A percentile compares a stretch with the other conserved stretches of the same genome.
These are phyloP conservation scores for Cyprinodon diabolis DNA, from an alignment of 2,797 vertebrate species.

Conservation along the genomic window DNA sequence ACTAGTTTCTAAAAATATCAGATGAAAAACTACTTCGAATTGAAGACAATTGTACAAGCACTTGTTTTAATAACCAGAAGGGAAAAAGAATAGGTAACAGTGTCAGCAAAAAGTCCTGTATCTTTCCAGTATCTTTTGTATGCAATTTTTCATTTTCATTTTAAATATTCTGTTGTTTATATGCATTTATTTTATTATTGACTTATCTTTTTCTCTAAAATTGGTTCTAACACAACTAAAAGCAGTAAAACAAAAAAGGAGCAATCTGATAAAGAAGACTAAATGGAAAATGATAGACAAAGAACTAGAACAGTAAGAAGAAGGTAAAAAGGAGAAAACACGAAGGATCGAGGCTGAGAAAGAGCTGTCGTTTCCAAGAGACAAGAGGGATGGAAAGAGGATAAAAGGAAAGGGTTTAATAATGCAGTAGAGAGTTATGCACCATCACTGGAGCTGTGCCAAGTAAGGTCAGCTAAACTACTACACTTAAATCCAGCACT, in stretches of 20 bases:
- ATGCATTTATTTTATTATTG: neutral
- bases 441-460: constrained; percentile 44
- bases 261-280: constrained; percentile 15
- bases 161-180: neutral
- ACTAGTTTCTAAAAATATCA: constrained; percentile 45
- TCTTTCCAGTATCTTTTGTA: neutral
- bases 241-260: constrained; percentile 5
- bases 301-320: constrained; percentile 23
- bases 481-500: constrained; percentile 23
- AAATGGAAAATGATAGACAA: constrained; percentile 7
- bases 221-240: constrained; percentile 33
- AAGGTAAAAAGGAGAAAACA: constrained; percentile 27
- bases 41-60: neutral
- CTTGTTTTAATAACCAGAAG: neutral
- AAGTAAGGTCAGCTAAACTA: constrained; percentile 50
- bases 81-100: neutral
- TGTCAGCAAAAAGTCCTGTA: neutral
- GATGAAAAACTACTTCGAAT: constrained; percentile 12
- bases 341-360: constrained; percentile 31
- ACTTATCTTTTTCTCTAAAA: constrained; percentile 24
- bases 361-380: constrained; percentile 39
- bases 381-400: constrained; percentile 40
- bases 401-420: constrained; percentile 74
- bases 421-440: constrained; percentile 70
- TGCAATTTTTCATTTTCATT: neutral